phyloP scores from a whole-genome alignment of 1,140 invertebrate genomes.

The Trachymyrmex septentrionalis region DNA sequence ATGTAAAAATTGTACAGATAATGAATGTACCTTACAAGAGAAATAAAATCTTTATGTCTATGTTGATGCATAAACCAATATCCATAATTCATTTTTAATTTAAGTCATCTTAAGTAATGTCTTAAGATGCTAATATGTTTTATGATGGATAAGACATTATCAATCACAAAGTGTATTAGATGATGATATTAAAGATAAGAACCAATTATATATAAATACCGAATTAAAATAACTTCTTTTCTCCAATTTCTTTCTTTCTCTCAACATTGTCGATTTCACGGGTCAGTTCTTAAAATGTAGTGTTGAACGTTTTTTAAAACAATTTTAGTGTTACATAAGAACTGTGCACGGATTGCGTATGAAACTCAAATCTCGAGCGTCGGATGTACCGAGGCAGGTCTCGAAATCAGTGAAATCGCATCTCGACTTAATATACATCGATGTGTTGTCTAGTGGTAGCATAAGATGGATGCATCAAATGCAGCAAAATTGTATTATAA shows the following conservation, averaged over 20 bases:
- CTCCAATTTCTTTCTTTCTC: not conserved
- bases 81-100: too few relatives aligned
- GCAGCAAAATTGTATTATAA: conserved; percentile 43
- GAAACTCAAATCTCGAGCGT: conserved; percentile 20
- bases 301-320: not conserved
- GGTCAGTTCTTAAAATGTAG: not conserved
- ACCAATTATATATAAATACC: too few relatives aligned
- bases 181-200: too few relatives aligned
- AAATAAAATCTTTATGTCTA: not conserved
- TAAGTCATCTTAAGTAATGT: too few relatives aligned
- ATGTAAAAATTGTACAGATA: not conserved
- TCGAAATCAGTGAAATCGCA: conserved; percentile 51
- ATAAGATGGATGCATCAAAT: conserved; percentile 43
- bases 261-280: not conserved
- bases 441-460: not conserved
- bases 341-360: conserved; percentile 20
- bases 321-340: conserved; percentile 31
- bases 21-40: not conserved
- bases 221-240: not conserved
- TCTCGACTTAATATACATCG: conserved; percentile 12
- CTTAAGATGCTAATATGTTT: too few relatives aligned
- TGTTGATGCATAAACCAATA: not conserved
- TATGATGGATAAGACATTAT: too few relatives aligned
- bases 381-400: not conserved
- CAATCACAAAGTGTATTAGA: too few relatives aligned